Evolutionary conservation across 2,888 invertebrate species (phyloP).

Genomic region (Venustoraphidia nigricollis): DNA sequence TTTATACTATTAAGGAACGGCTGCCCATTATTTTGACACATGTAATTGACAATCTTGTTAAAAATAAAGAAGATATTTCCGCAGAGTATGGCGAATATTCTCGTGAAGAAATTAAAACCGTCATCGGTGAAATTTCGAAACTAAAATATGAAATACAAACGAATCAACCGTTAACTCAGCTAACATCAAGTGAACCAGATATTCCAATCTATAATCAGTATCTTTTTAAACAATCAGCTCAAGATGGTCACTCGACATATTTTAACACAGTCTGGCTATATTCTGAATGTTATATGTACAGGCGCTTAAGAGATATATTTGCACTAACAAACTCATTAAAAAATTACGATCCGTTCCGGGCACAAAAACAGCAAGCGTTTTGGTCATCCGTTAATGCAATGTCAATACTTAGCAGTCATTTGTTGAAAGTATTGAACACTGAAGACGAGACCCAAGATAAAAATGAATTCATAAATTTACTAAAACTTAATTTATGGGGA

Average conservation of each 20-base stretch:
- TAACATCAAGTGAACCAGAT: conserved; percentile 38
- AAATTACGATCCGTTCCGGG: conserved; percentile 60
- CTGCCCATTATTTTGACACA: conserved; percentile 80
- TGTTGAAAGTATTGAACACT: conserved; percentile 18
- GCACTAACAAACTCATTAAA: conserved; percentile 45
- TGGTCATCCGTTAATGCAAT: conserved; percentile 33
- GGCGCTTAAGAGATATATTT: conserved; percentile 50
- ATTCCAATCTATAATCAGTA: conserved; percentile 54
- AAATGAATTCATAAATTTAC: conserved; percentile 34
- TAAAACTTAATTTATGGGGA: conserved; percentile 78
- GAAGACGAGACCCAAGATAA: conserved; percentile 28
- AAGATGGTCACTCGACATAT: conserved; percentile 30
- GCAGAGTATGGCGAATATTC: conserved; percentile 41
- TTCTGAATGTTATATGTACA: conserved; percentile 85
- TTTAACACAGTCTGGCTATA: conserved; percentile 77
- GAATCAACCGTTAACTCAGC: conserved; percentile 56
- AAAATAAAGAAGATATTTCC: conserved; percentile 47
- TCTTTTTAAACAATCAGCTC: conserved; percentile 27
- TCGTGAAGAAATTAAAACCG: conserved; percentile 50
- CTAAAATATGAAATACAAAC: conserved; percentile 83
- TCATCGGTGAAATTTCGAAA: conserved; percentile 63
- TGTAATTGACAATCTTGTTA: conserved; percentile 63
- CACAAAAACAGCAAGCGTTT: conserved; percentile 55
- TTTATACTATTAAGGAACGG: conserved; percentile 67
- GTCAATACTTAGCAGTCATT: conserved; percentile 30